A percentile compares a stretch with the other conserved stretches of the same genome.
These are phyloP conservation scores for Ammodytes marinus DNA, from an alignment of 2,113 vertebrate species.

Conservation along the genomic window DNA sequence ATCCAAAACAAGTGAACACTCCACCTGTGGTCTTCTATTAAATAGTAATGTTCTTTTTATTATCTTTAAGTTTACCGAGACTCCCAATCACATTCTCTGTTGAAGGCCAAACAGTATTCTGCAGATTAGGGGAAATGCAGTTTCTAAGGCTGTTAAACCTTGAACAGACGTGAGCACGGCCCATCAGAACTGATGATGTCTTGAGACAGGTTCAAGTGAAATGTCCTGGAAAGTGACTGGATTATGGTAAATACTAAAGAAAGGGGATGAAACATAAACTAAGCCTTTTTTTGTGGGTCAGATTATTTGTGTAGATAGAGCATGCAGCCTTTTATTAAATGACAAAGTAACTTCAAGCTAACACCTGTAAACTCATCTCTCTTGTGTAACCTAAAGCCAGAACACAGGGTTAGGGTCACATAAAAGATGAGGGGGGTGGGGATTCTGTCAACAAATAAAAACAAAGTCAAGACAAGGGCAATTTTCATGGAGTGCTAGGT, in stretches of 20 bases:
- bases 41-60: slow-evolving; percentile 14
- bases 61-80: slow-evolving; percentile 31
- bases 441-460: slow-evolving; percentile 33
- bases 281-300: background rate
- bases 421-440: slow-evolving; percentile 55
- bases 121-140: slow-evolving; percentile 55
- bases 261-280: slow-evolving; percentile 34
- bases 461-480: slow-evolving; percentile 43
- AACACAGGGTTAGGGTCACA: slow-evolving; percentile 66
- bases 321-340: slow-evolving; percentile 26
- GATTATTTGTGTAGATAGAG: slow-evolving; percentile 8
- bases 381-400: slow-evolving; percentile 69
- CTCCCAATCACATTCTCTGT: slow-evolving; percentile 47
- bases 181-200: slow-evolving; percentile 50
- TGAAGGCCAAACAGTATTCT: slow-evolving; percentile 42
- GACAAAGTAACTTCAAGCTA: slow-evolving; percentile 25
- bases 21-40: slow-evolving; percentile 51
- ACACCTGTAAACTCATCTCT: slow-evolving; percentile 56
- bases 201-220: slow-evolving; percentile 28
- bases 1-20: slow-evolving; percentile 54
- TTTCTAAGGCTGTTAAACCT: slow-evolving; percentile 29
- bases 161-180: slow-evolving; percentile 46
- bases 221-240: slow-evolving; percentile 38
- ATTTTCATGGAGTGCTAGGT: slow-evolving; percentile 15
- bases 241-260: slow-evolving; percentile 27